phyloP scores from a whole-genome alignment of 2,113 vertebrate species.

The Lota lota region DNA sequence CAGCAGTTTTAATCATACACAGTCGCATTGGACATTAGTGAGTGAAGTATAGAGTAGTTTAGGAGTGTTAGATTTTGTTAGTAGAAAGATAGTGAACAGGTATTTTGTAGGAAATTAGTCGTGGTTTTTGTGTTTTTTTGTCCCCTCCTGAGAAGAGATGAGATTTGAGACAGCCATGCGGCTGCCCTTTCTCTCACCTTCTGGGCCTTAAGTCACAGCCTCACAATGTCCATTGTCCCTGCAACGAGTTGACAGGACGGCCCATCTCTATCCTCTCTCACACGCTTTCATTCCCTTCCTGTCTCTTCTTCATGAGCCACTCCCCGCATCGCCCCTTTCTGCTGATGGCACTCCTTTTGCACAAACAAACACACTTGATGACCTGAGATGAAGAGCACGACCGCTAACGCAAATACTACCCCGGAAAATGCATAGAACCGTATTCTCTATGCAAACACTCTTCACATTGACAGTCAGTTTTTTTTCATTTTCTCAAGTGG shows the following conservation, averaged over 20 bases:
- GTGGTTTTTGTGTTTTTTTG: constrained; percentile 44
- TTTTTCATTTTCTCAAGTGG: too few relatives aligned
- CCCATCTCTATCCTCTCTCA: constrained; percentile 9
- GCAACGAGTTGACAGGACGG: constrained; percentile 13
- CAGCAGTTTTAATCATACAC: too few relatives aligned
- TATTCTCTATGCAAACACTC: too few relatives aligned
- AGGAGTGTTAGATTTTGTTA: too few relatives aligned
- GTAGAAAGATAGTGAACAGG: too few relatives aligned
- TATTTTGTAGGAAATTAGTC: constrained; percentile 55
- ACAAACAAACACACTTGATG: not conserved
- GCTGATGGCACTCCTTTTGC: not conserved
- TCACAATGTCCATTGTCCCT: constrained; percentile 69
- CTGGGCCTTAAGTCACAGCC: constrained; percentile 67
- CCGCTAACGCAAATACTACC: too few relatives aligned
- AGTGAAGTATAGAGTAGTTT: too few relatives aligned
- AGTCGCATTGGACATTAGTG: too few relatives aligned
- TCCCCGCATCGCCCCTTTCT: not conserved
- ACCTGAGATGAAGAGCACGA: too few relatives aligned
- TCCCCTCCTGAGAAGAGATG: constrained; percentile 26
- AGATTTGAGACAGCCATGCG: constrained; percentile 55
- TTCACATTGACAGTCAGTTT: too few relatives aligned
- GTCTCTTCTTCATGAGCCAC: constrained; percentile 1
- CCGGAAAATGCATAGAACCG: too few relatives aligned
- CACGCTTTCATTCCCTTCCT: constrained; percentile 2
- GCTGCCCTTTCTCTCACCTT: constrained; percentile 74